Base-by-base conservation (phyloP, 2,797 vertebrate species). In the Falco columbarius region DNA sequence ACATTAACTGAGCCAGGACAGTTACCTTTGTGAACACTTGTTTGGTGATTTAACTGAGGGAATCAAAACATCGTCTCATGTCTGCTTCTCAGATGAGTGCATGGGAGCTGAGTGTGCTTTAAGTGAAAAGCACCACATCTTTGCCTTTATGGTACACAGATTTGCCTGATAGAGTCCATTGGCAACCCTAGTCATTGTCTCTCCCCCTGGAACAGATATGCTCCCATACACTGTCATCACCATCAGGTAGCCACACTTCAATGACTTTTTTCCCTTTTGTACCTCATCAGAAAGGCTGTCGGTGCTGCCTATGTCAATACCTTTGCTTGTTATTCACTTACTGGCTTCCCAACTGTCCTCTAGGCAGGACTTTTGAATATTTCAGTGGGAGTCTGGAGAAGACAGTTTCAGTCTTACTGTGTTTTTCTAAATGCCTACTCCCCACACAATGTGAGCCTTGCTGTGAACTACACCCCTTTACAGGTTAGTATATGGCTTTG, bases 401-500 rank as follows among this genome's bases (percentile, higher is more conserved):
- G 24, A 18, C 0, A 1, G 9, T 81, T 58, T 58, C 1, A 1
- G 40, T 49, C 67, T 67, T 22, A 40, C 3, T 46, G 12, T 18
- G 38, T 29, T 81, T 91, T 86, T 42, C 52, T 38, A 38, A 62
- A 73, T 30, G n/a, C 14, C 40, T 9, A 0, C 18, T 88, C 72
- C 42, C 61, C 62, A 36, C 0, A 1, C 38, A 32, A 17, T 2
- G 12, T 10, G 24, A 89, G 32, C 58, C 38, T 68, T 1, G 0
- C n/a, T 2, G 2, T 51, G 71, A 59, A 36, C 68, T 54, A 52
- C 42, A 47, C 21, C 19, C 26, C 7, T 63, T 65, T 59, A 40
- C 34, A 36, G 10, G 3, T 58, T 47, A 66, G 20, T 0, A 1
- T 10, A 27, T 12, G 29, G 22, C 23, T 86, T 93, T 80, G 17